These are phyloP conservation scores for Pinna nobilis DNA, from an alignment of 1,140 invertebrate genomes.

Conservation along the genomic window DNA sequence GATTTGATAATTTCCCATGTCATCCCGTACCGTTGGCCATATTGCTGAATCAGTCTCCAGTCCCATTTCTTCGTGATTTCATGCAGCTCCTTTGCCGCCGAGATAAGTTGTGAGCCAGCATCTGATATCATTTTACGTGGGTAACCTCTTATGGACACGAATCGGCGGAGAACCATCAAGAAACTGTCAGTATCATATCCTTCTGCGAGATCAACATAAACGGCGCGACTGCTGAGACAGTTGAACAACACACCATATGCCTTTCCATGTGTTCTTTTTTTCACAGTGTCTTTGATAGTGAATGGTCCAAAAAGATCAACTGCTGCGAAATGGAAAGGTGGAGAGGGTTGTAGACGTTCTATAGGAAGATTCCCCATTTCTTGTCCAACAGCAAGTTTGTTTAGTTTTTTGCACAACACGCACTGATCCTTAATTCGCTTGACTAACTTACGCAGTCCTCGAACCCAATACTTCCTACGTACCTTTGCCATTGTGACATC, in stretches of 20 bases:
- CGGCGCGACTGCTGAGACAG: constrained; percentile 18
- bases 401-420: not conserved
- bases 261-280: constrained; percentile 21
- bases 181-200: constrained; percentile 13
- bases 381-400: not conserved
- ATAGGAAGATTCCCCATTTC: constrained; percentile 9
- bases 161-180: constrained; percentile 26
- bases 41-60: not conserved
- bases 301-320: constrained; percentile 20
- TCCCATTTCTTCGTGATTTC: not conserved
- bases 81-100: constrained; percentile 7
- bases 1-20: not conserved
- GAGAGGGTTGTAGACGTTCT: constrained; percentile 11
- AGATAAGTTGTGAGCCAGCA: constrained; percentile 7
- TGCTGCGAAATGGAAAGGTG: constrained; percentile 6
- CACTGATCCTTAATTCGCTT: constrained; percentile 6
- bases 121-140: constrained; percentile 26
- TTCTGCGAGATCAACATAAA: constrained; percentile 28
- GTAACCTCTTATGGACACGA: constrained; percentile 17
- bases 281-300: constrained; percentile 19
- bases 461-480: constrained; percentile 5
- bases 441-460: not conserved
- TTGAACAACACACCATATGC: constrained; percentile 29
- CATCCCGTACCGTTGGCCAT: not conserved
- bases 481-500: constrained; percentile 1